Evolutionary conservation across 2,797 vertebrate species (phyloP).

Genomic region (Malurus splendens): DNA sequence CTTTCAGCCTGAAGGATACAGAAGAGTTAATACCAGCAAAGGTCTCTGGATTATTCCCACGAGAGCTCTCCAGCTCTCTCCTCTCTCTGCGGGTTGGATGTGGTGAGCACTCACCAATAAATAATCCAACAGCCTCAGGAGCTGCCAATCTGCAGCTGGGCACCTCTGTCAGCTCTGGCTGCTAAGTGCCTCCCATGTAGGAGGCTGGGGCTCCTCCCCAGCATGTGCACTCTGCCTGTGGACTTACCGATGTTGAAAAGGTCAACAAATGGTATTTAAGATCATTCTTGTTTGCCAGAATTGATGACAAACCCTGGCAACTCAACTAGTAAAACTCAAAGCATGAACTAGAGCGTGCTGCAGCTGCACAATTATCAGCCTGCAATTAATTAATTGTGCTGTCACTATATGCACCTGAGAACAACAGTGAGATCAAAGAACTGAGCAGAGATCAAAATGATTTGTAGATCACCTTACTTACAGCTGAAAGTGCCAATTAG

Average conservation of each 20-base stretch:
- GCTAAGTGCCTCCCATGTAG: background rate
- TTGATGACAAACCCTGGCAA: background rate
- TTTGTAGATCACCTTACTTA: slow-evolving; percentile 41
- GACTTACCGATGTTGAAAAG: background rate
- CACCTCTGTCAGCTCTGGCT: background rate
- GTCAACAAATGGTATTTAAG: background rate
- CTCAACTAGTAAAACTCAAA: background rate
- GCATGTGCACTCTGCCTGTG: background rate
- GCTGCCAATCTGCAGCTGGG: background rate
- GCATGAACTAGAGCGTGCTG: background rate
- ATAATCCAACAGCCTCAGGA: slow-evolving; percentile 13
- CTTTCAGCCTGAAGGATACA: background rate
- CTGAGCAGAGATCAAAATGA: slow-evolving; percentile 47
- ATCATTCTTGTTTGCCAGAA: background rate
- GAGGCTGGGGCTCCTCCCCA: background rate
- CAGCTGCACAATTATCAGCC: slow-evolving; percentile 2
- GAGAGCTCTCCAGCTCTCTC: background rate
- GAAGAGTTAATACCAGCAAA: slow-evolving; percentile 18
- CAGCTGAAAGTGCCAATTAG: slow-evolving; percentile 41
- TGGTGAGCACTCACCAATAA: background rate
- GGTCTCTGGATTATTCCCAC: background rate
- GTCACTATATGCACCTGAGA: slow-evolving; percentile 39
- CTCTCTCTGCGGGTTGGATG: background rate
- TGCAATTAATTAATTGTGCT: slow-evolving; percentile 48
- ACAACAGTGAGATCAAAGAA: slow-evolving; percentile 51